Evolutionary conservation across 2,888 invertebrate genomes (phyloP).

Genomic region (Kryphioiulus occultus): DNA sequence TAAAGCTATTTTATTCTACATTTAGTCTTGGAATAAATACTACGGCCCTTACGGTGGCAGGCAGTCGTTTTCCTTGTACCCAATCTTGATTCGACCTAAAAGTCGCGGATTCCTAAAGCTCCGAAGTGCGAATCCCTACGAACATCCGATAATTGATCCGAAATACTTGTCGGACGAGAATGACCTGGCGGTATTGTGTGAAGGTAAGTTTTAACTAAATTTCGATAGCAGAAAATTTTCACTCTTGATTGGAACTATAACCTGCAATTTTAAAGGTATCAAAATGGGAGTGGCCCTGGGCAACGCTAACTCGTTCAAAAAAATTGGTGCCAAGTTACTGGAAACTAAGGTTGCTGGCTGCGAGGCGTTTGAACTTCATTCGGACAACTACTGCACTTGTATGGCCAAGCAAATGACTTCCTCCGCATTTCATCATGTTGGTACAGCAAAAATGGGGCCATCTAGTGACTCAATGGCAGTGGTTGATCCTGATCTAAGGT

Average conservation of each 20-base stretch:
- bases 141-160: slow-evolving; percentile 33
- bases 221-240: neutral
- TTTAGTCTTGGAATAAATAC: neutral
- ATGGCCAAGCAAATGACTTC: neutral
- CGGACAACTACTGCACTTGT: slow-evolving; percentile 1
- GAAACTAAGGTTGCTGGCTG: neutral
- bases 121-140: slow-evolving; percentile 16
- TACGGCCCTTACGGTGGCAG: neutral
- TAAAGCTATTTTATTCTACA: neutral
- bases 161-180: neutral
- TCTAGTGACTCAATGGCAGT: slow-evolving; percentile 51
- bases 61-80: neutral
- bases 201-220: neutral
- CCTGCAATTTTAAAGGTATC: neutral
- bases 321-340: neutral
- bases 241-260: neutral
- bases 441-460: slow-evolving; percentile 41
- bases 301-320: slow-evolving; percentile 12
- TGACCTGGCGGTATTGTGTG: neutral
- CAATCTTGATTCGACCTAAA: neutral
- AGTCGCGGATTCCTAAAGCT: slow-evolving; percentile 32
- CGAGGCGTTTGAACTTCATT: neutral
- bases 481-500: slow-evolving; percentile 51
- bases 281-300: slow-evolving; percentile 14
- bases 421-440: neutral